Evolutionary conservation across 2,797 vertebrate genomes (phyloP), one percentile per base, ranked within the genome.

Genomic region (Meriones psammophilus): DNA sequence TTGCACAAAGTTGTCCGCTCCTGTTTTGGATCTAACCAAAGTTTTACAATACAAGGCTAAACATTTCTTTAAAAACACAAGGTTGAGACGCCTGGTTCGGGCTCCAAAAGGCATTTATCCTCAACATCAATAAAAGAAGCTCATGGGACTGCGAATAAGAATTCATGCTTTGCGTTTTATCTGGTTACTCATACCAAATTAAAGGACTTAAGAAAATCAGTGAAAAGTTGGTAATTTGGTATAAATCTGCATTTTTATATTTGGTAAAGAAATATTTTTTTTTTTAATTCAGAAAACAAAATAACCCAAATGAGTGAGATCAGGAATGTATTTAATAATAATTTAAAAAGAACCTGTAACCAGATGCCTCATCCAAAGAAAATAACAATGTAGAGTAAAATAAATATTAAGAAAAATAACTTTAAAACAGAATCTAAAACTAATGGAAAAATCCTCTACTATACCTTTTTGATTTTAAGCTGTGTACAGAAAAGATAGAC

Each of bases 361-460:
- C 62, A 98, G 39, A 98, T 87, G 84, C 96, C 98, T 97, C 97
- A 97, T 91, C 98, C 96, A 97, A 96, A 98, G 92, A 88, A 97
- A 97, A 94, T 89, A 94, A 98, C 56, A 97, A 84, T 92, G 64
- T 46, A 87, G 81, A 96, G 97, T 97, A 98, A 92, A 97, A 96
- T 97, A 98, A 98, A 97, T 97, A 98, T 95, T 97, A 97, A 98
- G 2, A 98, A 97, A 97, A 97, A 89, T 78, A 42, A 97, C 71
- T 95, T 93, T 93, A 97, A 98, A 96, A 97, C 92, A 96, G 81
- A 92, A 92, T 88, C 78, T 96, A 94, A 80, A 98, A 96, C 58
- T 94, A 76, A 79, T 95, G 69, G 60, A 95, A 87, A 83, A 42
- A 73, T 73, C 96, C 26, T 95, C 77, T 54, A 95, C 24, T 89